Percentiles rank a stretch among this genome's conserved stretches.
These are phyloP conservation scores for Etheostoma nigrum DNA, from an alignment of 2,797 vertebrate species.

Conservation along the genomic window DNA sequence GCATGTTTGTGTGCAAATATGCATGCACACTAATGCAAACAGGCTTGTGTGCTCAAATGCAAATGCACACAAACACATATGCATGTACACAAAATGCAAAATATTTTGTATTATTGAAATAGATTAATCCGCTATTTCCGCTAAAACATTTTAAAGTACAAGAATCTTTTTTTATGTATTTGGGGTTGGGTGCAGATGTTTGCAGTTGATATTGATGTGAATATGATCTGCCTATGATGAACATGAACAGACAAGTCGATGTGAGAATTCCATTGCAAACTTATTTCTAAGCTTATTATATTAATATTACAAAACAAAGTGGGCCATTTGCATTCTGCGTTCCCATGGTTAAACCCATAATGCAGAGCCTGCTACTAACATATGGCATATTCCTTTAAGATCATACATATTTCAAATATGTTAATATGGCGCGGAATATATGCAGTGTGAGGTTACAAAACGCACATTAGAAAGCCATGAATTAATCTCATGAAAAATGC, in stretches of 20 bases:
- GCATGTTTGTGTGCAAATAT: slow-evolving; percentile 44
- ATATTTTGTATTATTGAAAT: slow-evolving; percentile 21
- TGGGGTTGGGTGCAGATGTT: slow-evolving; percentile 30
- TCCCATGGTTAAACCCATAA: slow-evolving; percentile 52
- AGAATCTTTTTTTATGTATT: slow-evolving; percentile 17
- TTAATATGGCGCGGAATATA: slow-evolving; percentile 67
- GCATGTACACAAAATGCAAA: slow-evolving; percentile 17
- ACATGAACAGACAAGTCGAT: slow-evolving; percentile 44
- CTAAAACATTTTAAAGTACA: slow-evolving; percentile 22
- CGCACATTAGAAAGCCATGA: slow-evolving; percentile 72
- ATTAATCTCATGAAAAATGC: slow-evolving; percentile 80
- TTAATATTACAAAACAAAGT: slow-evolving; percentile 58
- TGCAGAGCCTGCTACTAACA: slow-evolving; percentile 56
- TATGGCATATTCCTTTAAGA: slow-evolving; percentile 72
- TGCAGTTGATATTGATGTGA: slow-evolving; percentile 32
- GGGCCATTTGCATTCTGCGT: slow-evolving; percentile 62
- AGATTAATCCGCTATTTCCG: slow-evolving; percentile 27
- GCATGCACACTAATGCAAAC: slow-evolving; percentile 8
- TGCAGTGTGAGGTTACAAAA: slow-evolving; percentile 72
- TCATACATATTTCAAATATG: slow-evolving; percentile 79
- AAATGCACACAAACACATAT: slow-evolving; percentile 3
- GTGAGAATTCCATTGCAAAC: slow-evolving; percentile 39
- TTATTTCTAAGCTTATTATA: slow-evolving; percentile 42
- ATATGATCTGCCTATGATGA: slow-evolving; percentile 32
- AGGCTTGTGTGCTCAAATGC: background rate